These are phyloP conservation scores for Narcine bancroftii DNA, from an alignment of 2,113 vertebrate species.

Conservation along the genomic window DNA sequence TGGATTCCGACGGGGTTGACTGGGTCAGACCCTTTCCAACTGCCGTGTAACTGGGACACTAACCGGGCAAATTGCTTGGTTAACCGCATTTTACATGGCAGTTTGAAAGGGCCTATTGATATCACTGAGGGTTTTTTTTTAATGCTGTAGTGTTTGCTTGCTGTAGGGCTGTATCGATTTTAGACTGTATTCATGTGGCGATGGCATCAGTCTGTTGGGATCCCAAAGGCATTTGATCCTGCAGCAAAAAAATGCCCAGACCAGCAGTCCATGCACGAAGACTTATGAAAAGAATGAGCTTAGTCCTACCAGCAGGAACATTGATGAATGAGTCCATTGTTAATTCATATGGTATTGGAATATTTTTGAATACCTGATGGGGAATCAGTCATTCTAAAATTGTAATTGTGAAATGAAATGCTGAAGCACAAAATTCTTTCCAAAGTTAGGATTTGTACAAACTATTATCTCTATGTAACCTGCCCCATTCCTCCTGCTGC, in stretches of 20 bases:
- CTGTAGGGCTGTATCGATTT: too few relatives aligned
- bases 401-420: not conserved
- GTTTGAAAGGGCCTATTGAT: too few relatives aligned
- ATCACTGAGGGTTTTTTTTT: not conserved
- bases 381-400: constrained; percentile 44
- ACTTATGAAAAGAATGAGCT: constrained; percentile 44
- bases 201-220: constrained; percentile 36
- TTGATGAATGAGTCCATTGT: constrained; percentile 55
- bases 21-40: too few relatives aligned
- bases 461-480: not conserved
- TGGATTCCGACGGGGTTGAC: too few relatives aligned
- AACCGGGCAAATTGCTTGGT: too few relatives aligned
- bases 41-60: too few relatives aligned
- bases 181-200: not conserved
- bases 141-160: not conserved
- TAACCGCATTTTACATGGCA: too few relatives aligned
- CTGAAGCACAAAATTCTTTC: not conserved
- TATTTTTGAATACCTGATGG: constrained; percentile 44
- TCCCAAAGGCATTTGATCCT: constrained; percentile 44
- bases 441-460: not conserved
- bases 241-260: constrained; percentile 43
- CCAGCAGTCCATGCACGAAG: constrained; percentile 40
- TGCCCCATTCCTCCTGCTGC: not conserved
- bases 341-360: constrained; percentile 43
- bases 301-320: constrained; percentile 42